These are phyloP conservation scores for Sebastes alutus DNA, from an alignment of 2,797 vertebrate species.

Conservation along the genomic window DNA sequence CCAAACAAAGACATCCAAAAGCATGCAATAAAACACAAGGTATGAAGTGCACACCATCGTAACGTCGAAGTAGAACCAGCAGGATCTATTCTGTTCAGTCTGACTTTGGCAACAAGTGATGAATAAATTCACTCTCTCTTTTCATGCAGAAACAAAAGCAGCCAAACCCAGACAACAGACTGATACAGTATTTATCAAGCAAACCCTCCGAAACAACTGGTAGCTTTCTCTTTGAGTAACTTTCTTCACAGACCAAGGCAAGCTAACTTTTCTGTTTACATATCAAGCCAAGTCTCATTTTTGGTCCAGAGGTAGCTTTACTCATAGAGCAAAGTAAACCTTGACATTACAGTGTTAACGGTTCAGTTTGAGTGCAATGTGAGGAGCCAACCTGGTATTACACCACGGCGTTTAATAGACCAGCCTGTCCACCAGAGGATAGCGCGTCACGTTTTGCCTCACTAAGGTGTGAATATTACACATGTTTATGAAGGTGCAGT, in stretches of 20 bases:
- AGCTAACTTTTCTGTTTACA: not conserved
- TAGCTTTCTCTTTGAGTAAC: not conserved
- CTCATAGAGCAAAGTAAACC: not conserved
- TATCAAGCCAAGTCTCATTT: not conserved
- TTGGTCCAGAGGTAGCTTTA: not conserved
- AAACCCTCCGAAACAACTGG: not conserved
- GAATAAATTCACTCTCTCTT: slow-evolving; percentile 6
- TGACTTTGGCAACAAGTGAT: not conserved
- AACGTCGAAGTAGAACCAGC: slow-evolving; percentile 2
- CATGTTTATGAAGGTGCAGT: no score
- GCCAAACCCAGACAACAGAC: not conserved
- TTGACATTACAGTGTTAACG: not conserved
- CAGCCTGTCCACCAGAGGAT: no score
- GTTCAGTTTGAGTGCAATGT: not conserved
- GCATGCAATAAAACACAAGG: slow-evolving; percentile 28
- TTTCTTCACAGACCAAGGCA: not conserved
- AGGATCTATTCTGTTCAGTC: not conserved
- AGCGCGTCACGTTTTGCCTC: not conserved
- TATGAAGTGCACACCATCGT: slow-evolving; percentile 1
- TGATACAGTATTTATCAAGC: not conserved
- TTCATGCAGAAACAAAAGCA: not conserved
- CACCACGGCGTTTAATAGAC: no score
- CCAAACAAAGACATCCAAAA: slow-evolving; percentile 17
- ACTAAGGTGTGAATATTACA: no score
- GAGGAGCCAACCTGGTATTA: not conserved